Base-by-base conservation (phyloP, 2,113 vertebrate species). In the Alosa alosa region DNA sequence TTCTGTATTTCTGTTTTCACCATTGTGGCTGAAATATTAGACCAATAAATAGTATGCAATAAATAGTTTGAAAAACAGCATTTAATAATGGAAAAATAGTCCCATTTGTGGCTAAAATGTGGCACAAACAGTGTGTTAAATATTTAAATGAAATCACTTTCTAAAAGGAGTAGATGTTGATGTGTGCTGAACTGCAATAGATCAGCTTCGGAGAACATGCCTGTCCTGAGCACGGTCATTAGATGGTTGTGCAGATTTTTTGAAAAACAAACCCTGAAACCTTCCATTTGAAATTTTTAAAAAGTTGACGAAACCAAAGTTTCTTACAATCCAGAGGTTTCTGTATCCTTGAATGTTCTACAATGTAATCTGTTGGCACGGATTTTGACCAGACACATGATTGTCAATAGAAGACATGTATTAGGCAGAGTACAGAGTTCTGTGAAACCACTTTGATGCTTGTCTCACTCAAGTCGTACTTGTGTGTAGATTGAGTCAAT, bases 301-400 rank as follows among this genome's bases (percentile, higher is more conserved):
- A 91, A 91, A 88, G 91, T 91, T 91, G 90, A 91, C 13, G 87
- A 92, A 93, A 93, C 93, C 94, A 95, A 94, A 94, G 93, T 93
- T 89, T 91, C 90, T 90, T 91, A 91, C 89, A 92, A 91, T 82
- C 87, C 82, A 89, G 89, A 90, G 88, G 89, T 89, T 91, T 81
- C 72, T 78, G 88, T 92, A 83, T 90, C 87, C 89, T 90, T 92
- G 84, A 88, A 90, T 88, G 84, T 86, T 78, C 15, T 78, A 78
- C 31, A 0, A 31, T 72, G 64, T 72, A 72, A 36, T 31, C 64
- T 72, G 72, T 72, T 72, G 64, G 25, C 25, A 31, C 25, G n/a
- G 9, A 72, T 31, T 72, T 72, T 72, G 64, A 25, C 64, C 25
- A 31, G 25, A 72, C 64, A 10, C 25, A 25, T 72, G n/a, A 72